Percentiles rank a stretch among this genome's conserved stretches.
Evolutionary conservation across 2,113 vertebrate species (phyloP).

Genomic region (Pongo pygmaeus): DNA sequence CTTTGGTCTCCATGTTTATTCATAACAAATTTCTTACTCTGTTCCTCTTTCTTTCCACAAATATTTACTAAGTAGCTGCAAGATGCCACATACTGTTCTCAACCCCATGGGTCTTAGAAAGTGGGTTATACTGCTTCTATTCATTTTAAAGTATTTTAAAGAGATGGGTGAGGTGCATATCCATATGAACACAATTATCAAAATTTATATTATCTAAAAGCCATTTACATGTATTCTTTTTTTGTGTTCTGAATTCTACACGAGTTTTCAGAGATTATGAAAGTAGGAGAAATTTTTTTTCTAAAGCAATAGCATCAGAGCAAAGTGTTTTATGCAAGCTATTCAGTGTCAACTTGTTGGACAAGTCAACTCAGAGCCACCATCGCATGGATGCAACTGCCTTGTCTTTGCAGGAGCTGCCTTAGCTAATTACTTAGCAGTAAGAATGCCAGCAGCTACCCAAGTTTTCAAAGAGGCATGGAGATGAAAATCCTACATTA

Average conservation of each 20-base stretch:
- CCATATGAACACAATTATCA: not conserved
- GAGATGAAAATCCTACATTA: not conserved
- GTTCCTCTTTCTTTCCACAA: not conserved
- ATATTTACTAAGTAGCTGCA: not conserved
- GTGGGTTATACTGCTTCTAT: not conserved
- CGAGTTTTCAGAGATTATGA: not conserved
- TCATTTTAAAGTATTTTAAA: constrained; percentile 6
- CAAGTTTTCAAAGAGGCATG: not conserved
- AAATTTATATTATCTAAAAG: not conserved
- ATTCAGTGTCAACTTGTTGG: not conserved
- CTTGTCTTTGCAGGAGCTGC: not conserved
- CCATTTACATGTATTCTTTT: not conserved
- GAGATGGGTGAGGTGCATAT: not conserved
- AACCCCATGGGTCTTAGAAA: not conserved
- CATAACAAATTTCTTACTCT: not conserved
- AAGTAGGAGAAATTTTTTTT: not conserved
- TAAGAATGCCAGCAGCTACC: not conserved
- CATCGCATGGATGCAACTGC: not conserved
- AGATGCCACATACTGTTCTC: not conserved
- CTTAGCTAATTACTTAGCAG: not conserved
- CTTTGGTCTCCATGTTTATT: not conserved
- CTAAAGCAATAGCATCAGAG: not conserved
- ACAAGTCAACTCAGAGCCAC: not conserved
- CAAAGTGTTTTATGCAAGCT: not conserved
- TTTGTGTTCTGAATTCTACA: not conserved